Percentiles rank a stretch among this genome's conserved stretches.
Evolutionary conservation across 2,888 invertebrate genomes (phyloP).

Genomic region (Melinaea marsaeus): DNA sequence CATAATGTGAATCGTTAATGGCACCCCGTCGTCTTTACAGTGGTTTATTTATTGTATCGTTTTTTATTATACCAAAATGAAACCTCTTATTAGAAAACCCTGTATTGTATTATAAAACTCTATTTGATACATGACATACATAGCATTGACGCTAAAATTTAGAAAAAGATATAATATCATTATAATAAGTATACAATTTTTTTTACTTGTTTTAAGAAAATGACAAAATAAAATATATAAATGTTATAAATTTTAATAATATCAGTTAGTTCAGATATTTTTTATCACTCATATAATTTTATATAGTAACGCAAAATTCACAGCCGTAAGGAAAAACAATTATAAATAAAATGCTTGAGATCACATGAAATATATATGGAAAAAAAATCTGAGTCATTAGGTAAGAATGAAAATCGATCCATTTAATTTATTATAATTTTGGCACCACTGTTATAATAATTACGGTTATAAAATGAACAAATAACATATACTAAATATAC

Average conservation of each 20-base stretch:
- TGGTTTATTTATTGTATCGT: too few species aligned
- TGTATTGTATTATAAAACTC: too few species aligned
- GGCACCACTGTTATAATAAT: slow-evolving; percentile 1
- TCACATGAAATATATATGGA: neutral
- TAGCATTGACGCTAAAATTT: too few species aligned
- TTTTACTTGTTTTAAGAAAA: neutral
- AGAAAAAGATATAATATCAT: neutral
- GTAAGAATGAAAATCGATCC: neutral
- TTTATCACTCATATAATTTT: neutral
- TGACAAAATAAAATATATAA: neutral
- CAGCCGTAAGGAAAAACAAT: slow-evolving; percentile 1
- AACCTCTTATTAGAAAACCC: too few species aligned
- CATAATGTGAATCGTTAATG: too few species aligned
- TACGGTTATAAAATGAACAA: neutral
- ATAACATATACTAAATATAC: slow-evolving; percentile 10
- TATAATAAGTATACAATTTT: neutral
- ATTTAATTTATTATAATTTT: neutral
- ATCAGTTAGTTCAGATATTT: neutral
- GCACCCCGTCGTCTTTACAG: too few species aligned
- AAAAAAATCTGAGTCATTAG: neutral
- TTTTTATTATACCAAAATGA: too few species aligned
- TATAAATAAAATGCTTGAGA: neutral
- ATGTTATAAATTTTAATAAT: neutral
- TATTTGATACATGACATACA: too few species aligned
- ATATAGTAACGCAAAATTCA: slow-evolving; percentile 3